Conservation (phyloP, 2,888 invertebrate genomes). For the Mellilla xanthometata region DNA sequence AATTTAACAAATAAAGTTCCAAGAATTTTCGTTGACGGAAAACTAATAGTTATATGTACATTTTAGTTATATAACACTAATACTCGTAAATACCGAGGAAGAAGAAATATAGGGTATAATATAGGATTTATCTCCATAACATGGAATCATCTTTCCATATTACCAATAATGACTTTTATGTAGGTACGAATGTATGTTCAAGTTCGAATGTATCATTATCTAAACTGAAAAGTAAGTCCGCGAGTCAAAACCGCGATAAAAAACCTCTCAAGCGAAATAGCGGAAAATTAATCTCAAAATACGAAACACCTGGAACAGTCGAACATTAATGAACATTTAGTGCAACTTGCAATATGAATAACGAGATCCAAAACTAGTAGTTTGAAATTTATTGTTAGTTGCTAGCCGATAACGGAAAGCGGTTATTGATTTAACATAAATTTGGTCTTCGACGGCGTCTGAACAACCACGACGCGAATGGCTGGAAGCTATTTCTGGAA, state of each 20-base stretch:
- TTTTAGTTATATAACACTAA: too few relatives aligned
- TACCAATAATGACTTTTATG: too few relatives aligned
- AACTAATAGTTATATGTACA: too few relatives aligned
- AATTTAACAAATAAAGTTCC: too few relatives aligned
- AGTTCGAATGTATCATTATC: too few relatives aligned
- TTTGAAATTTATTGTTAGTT: conserved; percentile 26
- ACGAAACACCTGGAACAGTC: conserved; percentile 13
- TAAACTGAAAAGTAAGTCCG: conserved; percentile 13
- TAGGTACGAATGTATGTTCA: too few relatives aligned
- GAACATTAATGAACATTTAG: conserved; percentile 19
- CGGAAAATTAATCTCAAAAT: conserved; percentile 24
- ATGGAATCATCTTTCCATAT: too few relatives aligned
- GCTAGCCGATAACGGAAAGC: conserved; percentile 18
- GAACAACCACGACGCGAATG: neutral
- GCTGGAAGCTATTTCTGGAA: neutral
- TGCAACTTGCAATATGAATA: conserved; percentile 29
- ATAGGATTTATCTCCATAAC: too few relatives aligned
- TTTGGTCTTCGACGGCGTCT: conserved; percentile 5
- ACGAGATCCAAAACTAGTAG: conserved; percentile 24
- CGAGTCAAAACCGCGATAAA: conserved; percentile 26
- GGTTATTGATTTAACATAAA: conserved; percentile 18
- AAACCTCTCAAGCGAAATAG: conserved; percentile 28
- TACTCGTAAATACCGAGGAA: too few relatives aligned
- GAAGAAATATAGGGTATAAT: too few relatives aligned
- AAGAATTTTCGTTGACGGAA: too few relatives aligned